Base-by-base conservation (phyloP, 2,797 vertebrate species). In the Chaetophractus vellerosus region DNA sequence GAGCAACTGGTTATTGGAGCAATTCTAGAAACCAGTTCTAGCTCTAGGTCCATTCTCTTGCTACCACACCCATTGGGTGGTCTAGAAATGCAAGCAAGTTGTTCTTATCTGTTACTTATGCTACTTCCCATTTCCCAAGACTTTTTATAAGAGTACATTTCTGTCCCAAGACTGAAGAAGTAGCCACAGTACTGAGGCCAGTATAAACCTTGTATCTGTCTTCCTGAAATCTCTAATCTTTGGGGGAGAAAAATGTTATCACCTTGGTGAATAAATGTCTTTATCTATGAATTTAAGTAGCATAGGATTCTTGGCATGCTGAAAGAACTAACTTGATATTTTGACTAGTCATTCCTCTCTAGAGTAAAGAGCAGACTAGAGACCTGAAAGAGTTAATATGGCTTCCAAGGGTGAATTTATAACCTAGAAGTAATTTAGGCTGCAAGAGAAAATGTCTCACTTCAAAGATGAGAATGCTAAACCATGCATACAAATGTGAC, bases 351-450 rank as follows among this genome's bases (percentile, higher is more conserved):
- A 88, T 50, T 88, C 6, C 24, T 84, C 66, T 90, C 31, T 57
- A 75, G n/a, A 81, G 11, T 55, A 64, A 92, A 78, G 9, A 84
- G 12, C 16, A 75, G 45, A 72, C 9, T 88, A 23, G 64, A 91
- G 48, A 81, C 0, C 10, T 90, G 74, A 95, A 96, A 78, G 81
- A 83, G 90, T 96, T 97, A 96, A 93, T 88, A 90, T 68, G 38
- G 3, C 81, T 92, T 94, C 79, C 59, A 94, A 96, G 92, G 61
- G 94, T 93, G 69, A 96, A 94, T 90, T 92, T 92, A 93, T 95
- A 91, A 97, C 80, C 78, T 92, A 96, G 74, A 97, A 95, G 52
- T 96, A 96, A 96, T 97, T 95, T 91, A 96, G 86, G 82, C 81
- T 95, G 55, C 33, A 74, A 88, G 93, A 91, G 24, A 97, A 96